Percentiles rank a stretch among this genome's conserved stretches.
Evolutionary conservation across 2,113 vertebrate species (phyloP).

Genomic region (Archilochus colubris): DNA sequence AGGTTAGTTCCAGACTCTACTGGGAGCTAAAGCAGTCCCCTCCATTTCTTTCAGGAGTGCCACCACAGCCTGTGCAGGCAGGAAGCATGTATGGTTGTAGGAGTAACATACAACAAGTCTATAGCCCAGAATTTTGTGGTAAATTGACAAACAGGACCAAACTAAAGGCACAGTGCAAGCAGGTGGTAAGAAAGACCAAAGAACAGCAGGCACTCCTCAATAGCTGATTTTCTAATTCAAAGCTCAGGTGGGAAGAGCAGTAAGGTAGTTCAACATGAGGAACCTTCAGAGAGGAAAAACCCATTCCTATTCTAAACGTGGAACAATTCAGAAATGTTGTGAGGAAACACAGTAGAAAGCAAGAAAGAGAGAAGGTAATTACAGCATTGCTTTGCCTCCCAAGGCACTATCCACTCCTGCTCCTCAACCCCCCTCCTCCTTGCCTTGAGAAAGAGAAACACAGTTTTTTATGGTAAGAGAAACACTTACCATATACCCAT

Average conservation of each 20-base stretch:
- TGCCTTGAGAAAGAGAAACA: not conserved
- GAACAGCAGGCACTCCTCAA: not conserved
- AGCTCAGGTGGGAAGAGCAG: not conserved
- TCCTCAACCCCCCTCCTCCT: not conserved
- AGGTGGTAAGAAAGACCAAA: not conserved
- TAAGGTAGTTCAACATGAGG: not conserved
- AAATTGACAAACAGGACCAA: not conserved
- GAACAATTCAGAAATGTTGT: not conserved
- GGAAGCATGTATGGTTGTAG: rapidly evolving
- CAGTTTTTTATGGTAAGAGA: not conserved
- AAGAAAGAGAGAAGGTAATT: not conserved
- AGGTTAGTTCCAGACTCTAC: not conserved
- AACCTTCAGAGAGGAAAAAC: not conserved
- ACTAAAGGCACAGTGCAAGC: not conserved
- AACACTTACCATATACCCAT: conserved; percentile 93
- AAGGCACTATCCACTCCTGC: not conserved
- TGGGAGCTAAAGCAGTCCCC: not conserved
- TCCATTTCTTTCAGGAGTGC: not conserved
- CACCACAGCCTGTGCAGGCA: not conserved
- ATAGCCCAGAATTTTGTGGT: not conserved
- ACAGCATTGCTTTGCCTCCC: not conserved
- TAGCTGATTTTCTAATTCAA: not conserved
- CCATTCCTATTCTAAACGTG: not conserved
- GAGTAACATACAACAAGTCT: not conserved
- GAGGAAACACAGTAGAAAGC: not conserved